Evolutionary conservation across 2,888 invertebrate genomes (phyloP).

Genomic region (Xestia rhomboidea): DNA sequence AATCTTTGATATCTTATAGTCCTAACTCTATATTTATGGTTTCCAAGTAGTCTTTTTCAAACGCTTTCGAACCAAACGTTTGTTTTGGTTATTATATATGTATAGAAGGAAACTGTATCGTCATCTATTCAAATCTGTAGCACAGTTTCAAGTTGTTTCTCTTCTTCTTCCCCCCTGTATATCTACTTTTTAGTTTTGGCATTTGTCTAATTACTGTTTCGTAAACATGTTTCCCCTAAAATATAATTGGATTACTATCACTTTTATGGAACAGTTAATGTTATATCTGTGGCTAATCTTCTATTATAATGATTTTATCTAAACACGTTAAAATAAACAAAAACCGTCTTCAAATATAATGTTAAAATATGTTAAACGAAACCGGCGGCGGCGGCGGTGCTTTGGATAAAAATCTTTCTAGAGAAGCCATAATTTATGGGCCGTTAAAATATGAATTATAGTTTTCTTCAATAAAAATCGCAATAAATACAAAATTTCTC

Average conservation of each 20-base stretch:
- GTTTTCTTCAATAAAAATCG: slow-evolving; percentile 11
- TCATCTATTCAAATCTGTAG: neutral
- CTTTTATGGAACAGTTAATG: neutral
- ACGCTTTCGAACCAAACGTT: neutral
- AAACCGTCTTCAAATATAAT: slow-evolving; percentile 3
- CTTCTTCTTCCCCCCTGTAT: neutral
- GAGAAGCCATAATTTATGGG: slow-evolving; percentile 28
- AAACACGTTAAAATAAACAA: slow-evolving; percentile 16
- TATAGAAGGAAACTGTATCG: neutral
- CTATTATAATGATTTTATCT: neutral
- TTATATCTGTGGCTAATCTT: neutral
- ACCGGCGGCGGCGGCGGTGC: slow-evolving; percentile 28
- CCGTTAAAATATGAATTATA: slow-evolving; percentile 30
- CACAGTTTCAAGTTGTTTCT: neutral
- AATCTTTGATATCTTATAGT: neutral
- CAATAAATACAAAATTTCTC: slow-evolving; percentile 7
- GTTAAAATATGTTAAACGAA: slow-evolving; percentile 35
- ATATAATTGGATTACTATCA: neutral
- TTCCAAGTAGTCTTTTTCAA: neutral
- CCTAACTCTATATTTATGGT: neutral
- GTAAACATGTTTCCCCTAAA: neutral
- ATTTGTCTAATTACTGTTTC: neutral
- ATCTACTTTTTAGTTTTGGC: neutral
- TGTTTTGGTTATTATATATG: neutral
- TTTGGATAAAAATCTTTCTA: slow-evolving; percentile 30